A percentile compares a stretch with the other conserved stretches of the same genome.
These are phyloP conservation scores for Apostichopus parvimensis DNA, from an alignment of 35 echinoderm and acorn worm genomes.

Conservation along the genomic window DNA sequence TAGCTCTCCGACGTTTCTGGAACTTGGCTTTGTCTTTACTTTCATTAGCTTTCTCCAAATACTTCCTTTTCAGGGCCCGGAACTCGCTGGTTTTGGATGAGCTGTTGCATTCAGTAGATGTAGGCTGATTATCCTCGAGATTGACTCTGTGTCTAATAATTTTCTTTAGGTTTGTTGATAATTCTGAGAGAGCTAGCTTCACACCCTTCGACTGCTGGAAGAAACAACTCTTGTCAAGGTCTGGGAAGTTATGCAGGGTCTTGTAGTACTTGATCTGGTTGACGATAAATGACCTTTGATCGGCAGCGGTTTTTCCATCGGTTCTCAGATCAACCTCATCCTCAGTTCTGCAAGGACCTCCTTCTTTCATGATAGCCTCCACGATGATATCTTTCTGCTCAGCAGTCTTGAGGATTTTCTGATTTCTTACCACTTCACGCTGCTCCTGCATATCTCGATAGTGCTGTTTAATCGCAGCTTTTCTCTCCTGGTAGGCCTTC, in stretches of 20 bases:
- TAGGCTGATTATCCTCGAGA: background rate
- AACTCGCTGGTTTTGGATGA: background rate
- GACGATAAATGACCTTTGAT: background rate
- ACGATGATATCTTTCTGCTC: background rate
- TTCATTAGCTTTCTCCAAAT: constrained; percentile 12
- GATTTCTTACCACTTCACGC: too few species aligned
- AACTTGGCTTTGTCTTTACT: background rate
- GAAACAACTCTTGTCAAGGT: background rate
- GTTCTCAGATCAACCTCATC: background rate
- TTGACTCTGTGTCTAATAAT: background rate
- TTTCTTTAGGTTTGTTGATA: background rate
- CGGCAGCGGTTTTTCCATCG: background rate
- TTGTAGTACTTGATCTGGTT: constrained; percentile 5
- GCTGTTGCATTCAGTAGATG: background rate
- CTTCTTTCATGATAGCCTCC: background rate
- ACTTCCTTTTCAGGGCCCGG: constrained; percentile 3
- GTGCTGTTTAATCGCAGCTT: too few species aligned
- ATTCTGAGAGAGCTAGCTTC: background rate
- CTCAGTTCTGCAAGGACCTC: background rate
- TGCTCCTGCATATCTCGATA: too few species aligned
- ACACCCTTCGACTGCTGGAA: background rate
- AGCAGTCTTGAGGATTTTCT: too few species aligned
- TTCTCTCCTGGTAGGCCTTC: too few species aligned
- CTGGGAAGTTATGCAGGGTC: background rate
- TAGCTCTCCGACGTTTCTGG: background rate